Evolutionary conservation across 2,888 invertebrate genomes (phyloP).

Genomic region (Tipula lateralis): DNA sequence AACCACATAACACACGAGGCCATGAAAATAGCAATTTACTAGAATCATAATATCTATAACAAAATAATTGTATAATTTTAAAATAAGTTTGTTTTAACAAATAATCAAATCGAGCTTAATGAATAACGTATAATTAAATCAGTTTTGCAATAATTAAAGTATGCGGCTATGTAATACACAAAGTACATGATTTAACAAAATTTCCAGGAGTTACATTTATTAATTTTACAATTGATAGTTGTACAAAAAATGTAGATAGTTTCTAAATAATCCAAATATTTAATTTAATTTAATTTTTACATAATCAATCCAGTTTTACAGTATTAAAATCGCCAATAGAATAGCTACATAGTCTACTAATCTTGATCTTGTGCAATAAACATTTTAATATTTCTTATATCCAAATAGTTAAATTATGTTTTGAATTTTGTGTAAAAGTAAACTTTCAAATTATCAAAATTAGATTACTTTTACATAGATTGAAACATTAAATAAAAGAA

Average conservation of each 20-base stretch:
- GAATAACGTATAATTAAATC: background rate
- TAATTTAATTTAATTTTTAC: background rate
- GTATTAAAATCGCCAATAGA: background rate
- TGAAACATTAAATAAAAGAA: no score
- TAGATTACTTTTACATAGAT: no score
- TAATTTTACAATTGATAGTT: background rate
- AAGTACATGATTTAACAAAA: background rate
- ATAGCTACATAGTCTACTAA: background rate
- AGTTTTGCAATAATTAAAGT: background rate
- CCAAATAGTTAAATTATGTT: no score
- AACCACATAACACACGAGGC: background rate
- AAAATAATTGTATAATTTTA: background rate
- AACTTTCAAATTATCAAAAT: no score
- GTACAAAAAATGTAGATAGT: background rate
- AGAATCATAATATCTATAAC: background rate
- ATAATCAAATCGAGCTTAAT: background rate
- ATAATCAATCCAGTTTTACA: background rate
- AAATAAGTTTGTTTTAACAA: background rate
- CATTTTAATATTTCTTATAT: no score
- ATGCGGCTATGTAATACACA: background rate
- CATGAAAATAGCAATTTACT: background rate
- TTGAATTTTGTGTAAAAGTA: no score
- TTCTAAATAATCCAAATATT: background rate
- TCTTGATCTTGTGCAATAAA: background rate
- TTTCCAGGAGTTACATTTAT: background rate